phyloP scores from a whole-genome alignment of 2,888 invertebrate genomes.

The Plebejus melissa region DNA sequence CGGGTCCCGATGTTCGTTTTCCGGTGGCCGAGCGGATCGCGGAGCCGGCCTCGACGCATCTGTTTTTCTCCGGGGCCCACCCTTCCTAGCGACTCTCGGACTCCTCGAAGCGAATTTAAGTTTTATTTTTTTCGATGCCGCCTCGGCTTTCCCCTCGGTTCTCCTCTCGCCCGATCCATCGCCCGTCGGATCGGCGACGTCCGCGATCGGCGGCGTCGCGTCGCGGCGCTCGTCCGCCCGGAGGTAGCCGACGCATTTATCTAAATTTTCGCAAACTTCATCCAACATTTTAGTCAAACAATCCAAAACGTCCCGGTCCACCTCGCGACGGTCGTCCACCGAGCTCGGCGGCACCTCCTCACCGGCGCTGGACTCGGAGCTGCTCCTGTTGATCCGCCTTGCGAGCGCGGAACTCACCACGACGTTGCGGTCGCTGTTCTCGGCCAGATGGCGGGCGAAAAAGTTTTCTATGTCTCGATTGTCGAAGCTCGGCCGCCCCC shows the following conservation, averaged over 20 bases:
- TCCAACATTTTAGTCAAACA: slow-evolving; percentile 57
- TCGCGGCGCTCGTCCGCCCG: slow-evolving; percentile 33
- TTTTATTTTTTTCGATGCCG: slow-evolving; percentile 34
- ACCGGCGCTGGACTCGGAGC: slow-evolving; percentile 51
- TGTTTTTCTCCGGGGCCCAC: slow-evolving; percentile 39
- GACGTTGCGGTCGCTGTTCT: slow-evolving; percentile 44
- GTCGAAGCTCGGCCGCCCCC: slow-evolving; percentile 31
- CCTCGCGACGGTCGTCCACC: slow-evolving; percentile 19
- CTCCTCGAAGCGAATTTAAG: slow-evolving; percentile 33
- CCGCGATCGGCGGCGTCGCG: background rate
- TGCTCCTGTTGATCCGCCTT: slow-evolving; percentile 54
- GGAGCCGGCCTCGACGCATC: slow-evolving; percentile 36
- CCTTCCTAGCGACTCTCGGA: slow-evolving; percentile 33
- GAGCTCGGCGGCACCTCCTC: slow-evolving; percentile 42
- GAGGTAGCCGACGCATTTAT: slow-evolving; percentile 48
- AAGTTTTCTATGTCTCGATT: slow-evolving; percentile 50
- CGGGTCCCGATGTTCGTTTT: slow-evolving; percentile 43
- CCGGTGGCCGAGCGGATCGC: slow-evolving; percentile 45
- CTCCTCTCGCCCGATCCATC: slow-evolving; percentile 22
- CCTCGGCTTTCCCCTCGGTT: slow-evolving; percentile 29
- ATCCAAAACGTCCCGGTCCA: slow-evolving; percentile 49
- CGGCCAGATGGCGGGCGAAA: slow-evolving; percentile 52
- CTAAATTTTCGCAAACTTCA: slow-evolving; percentile 53
- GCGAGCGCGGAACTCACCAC: slow-evolving; percentile 56
- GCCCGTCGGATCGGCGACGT: slow-evolving; percentile 3